Evolutionary conservation across 2,113 vertebrate genomes (phyloP).

Genomic region (Amphiprion ocellaris): DNA sequence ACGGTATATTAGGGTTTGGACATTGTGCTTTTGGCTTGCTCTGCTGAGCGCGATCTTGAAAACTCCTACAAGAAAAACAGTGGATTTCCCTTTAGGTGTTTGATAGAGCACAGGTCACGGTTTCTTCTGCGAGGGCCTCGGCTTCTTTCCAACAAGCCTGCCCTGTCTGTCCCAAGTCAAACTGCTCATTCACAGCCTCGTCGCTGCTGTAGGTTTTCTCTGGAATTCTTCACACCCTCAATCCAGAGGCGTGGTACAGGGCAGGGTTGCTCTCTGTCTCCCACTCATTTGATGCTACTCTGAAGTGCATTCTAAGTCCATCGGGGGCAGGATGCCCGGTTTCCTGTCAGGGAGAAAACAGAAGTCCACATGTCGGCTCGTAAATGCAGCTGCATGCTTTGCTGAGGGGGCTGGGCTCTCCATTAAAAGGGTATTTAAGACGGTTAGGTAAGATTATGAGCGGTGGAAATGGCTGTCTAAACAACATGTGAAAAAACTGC

Average conservation of each 20-base stretch:
- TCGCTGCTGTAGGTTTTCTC: slow-evolving; percentile 61
- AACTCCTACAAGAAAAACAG: slow-evolving; percentile 41
- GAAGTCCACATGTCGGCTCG: slow-evolving; percentile 50
- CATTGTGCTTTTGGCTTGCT: slow-evolving; percentile 30
- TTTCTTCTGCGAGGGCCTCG: slow-evolving; percentile 23
- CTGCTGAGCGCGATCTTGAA: background rate
- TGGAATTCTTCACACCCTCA: slow-evolving; percentile 61
- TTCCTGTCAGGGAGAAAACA: slow-evolving; percentile 70
- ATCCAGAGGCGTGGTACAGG: slow-evolving; percentile 56
- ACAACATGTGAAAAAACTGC: slow-evolving; percentile 74
- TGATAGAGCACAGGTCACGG: slow-evolving; percentile 46
- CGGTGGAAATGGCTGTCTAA: slow-evolving; percentile 78
- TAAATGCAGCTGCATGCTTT: slow-evolving; percentile 50
- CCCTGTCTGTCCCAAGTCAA: slow-evolving; percentile 48
- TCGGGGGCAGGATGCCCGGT: slow-evolving; percentile 69
- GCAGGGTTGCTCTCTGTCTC: slow-evolving; percentile 46
- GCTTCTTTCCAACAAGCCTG: slow-evolving; percentile 45
- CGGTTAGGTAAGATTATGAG: slow-evolving; percentile 57
- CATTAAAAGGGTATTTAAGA: slow-evolving; percentile 71
- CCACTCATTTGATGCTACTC: slow-evolving; percentile 60
- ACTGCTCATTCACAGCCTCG: slow-evolving; percentile 36
- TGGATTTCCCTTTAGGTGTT: slow-evolving; percentile 46
- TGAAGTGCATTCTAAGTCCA: slow-evolving; percentile 44
- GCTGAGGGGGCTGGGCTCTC: slow-evolving; percentile 32
- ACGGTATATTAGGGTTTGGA: slow-evolving; percentile 3